These are phyloP conservation scores for Omphaloscelis lunosa DNA, from an alignment of 2,888 invertebrate genomes.

Conservation along the genomic window DNA sequence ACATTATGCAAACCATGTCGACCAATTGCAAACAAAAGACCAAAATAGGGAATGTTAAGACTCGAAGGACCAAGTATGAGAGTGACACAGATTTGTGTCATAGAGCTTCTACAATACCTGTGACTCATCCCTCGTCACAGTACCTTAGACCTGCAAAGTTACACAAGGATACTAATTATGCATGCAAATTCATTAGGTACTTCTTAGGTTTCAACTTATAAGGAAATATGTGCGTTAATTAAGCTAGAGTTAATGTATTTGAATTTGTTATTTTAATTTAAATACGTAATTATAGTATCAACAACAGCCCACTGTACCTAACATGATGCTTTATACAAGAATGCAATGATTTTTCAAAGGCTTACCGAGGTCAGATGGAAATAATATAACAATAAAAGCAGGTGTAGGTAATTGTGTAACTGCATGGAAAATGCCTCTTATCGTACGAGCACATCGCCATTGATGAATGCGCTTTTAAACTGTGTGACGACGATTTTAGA, in stretches of 20 bases:
- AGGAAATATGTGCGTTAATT: conserved; percentile 54
- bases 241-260: conserved; percentile 33
- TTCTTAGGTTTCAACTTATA: conserved; percentile 51
- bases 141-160: conserved; percentile 33
- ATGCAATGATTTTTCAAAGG: conserved; percentile 40
- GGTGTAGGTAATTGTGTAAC: conserved; percentile 13
- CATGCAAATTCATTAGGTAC: conserved; percentile 71
- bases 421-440: conserved; percentile 22
- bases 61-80: conserved; percentile 58
- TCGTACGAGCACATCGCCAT: conserved; percentile 6
- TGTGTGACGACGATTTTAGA: background rate
- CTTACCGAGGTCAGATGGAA: conserved; percentile 20
- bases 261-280: conserved; percentile 43
- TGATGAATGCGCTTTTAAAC: background rate
- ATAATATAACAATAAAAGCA: conserved; percentile 35
- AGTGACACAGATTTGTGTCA: conserved; percentile 3
- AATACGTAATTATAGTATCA: conserved; percentile 33
- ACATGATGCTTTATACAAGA: conserved; percentile 19
- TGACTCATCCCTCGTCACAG: conserved; percentile 25
- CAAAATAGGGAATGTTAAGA: conserved; percentile 59
- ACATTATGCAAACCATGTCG: conserved; percentile 39
- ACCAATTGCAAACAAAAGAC: conserved; percentile 28
- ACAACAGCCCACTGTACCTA: conserved; percentile 2
- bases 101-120: conserved; percentile 1
- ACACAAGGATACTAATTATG: conserved; percentile 61